These are phyloP conservation scores for Perdita meconis DNA, from an alignment of 2,888 invertebrate species.

Conservation along the genomic window DNA sequence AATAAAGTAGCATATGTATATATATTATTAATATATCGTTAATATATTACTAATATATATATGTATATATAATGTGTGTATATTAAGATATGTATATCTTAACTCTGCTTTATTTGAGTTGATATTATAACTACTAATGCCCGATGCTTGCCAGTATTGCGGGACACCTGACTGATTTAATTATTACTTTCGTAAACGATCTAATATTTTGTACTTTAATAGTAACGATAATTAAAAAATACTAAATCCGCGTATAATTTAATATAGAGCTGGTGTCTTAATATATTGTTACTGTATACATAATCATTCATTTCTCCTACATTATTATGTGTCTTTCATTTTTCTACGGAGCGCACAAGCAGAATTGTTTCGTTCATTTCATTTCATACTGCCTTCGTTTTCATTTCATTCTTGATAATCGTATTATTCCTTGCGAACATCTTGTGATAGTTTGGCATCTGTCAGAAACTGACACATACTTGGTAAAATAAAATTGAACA, in stretches of 20 bases:
- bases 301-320: conserved; percentile 29
- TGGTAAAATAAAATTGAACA: conserved; percentile 40
- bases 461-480: conserved; percentile 27
- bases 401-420: conserved; percentile 4
- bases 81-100: conserved; percentile 53
- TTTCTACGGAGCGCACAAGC: conserved; percentile 51
- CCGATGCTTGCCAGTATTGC: conserved; percentile 48
- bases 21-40: not conserved
- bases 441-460: conserved; percentile 38
- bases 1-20: conserved; percentile 32
- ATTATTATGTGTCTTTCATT: conserved; percentile 50
- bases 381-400: conserved; percentile 22
- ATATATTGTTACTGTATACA: conserved; percentile 29
- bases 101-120: conserved; percentile 37
- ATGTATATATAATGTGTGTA: conserved; percentile 47
- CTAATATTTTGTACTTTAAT: conserved; percentile 41
- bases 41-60: conserved; percentile 1
- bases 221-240: conserved; percentile 7
- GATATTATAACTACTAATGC: conserved; percentile 41
- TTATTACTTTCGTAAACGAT: conserved; percentile 39
- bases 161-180: conserved; percentile 47
- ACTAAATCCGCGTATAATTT: conserved; percentile 53
- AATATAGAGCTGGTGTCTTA: conserved; percentile 67
- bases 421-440: conserved; percentile 15
- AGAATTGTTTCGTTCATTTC: conserved; percentile 40